Evolutionary conservation across 2,797 vertebrate genomes (phyloP).

Genomic region (Lophius americanus): DNA sequence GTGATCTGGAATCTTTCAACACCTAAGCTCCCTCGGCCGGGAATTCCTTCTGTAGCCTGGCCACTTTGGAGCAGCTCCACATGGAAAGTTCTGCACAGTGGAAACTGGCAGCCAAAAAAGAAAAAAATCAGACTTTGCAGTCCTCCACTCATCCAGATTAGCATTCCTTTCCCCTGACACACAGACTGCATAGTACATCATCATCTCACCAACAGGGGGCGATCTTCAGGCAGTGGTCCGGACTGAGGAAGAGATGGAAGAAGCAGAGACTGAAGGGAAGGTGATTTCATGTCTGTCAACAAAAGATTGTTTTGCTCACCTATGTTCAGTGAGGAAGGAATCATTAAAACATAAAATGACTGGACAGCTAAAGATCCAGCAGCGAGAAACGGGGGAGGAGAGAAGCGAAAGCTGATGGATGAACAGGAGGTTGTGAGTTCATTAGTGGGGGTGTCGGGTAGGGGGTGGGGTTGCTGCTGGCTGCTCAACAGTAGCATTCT

Average conservation of each 20-base stretch:
- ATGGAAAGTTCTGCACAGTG: slow-evolving; percentile 93
- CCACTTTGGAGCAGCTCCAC: slow-evolving; percentile 90
- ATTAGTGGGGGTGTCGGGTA: slow-evolving; percentile 20
- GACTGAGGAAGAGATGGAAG: neutral
- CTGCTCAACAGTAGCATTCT: slow-evolving; percentile 77
- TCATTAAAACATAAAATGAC: slow-evolving; percentile 48
- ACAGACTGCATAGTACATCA: slow-evolving; percentile 87
- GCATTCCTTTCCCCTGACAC: slow-evolving; percentile 96
- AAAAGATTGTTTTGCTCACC: slow-evolving; percentile 42
- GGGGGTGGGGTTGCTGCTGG: slow-evolving; percentile 46
- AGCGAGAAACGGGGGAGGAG: slow-evolving; percentile 1
- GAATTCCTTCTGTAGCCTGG: slow-evolving; percentile 88
- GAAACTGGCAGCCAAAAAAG: slow-evolving; percentile 90
- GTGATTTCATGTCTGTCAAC: slow-evolving; percentile 19
- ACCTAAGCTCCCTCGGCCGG: slow-evolving; percentile 74
- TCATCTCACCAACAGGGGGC: slow-evolving; percentile 85
- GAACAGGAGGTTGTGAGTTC: slow-evolving; percentile 29
- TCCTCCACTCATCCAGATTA: slow-evolving; percentile 92
- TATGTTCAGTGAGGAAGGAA: slow-evolving; percentile 44
- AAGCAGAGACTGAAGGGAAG: neutral
- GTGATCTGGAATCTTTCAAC: slow-evolving; percentile 91
- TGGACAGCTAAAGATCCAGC: slow-evolving; percentile 20
- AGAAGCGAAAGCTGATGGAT: slow-evolving; percentile 1
- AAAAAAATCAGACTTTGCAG: slow-evolving; percentile 62
- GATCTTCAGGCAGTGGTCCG: slow-evolving; percentile 38